Conservation (phyloP, 2,797 vertebrate genomes). For the Xiphorhynchus erythropygius region DNA sequence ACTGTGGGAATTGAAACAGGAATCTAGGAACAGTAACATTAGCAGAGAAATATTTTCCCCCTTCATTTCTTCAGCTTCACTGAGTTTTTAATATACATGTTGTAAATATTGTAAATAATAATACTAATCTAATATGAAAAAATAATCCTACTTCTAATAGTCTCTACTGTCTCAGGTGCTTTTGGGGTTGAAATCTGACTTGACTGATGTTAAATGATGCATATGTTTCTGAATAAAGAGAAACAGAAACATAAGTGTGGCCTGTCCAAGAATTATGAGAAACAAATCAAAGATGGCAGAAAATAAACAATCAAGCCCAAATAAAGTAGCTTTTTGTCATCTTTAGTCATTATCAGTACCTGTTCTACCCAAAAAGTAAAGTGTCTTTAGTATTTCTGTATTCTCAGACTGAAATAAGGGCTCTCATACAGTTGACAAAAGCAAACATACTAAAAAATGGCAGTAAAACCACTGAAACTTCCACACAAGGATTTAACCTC, state of each 20-base stretch:
- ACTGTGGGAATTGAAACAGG: not conserved
- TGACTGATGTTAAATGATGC: not conserved
- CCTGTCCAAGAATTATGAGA: not conserved
- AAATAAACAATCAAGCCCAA: not conserved
- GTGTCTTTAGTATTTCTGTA: not conserved
- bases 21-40: not conserved
- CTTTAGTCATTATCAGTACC: not conserved
- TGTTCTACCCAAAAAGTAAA: not conserved
- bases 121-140: not conserved
- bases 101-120: not conserved
- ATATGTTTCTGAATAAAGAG: not conserved
- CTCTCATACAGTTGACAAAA: not conserved
- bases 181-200: not conserved
- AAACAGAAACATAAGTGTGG: not conserved
- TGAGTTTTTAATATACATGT: not conserved
- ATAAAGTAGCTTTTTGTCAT: not conserved
- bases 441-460: not conserved
- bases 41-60: not conserved
- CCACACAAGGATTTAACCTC: not conserved
- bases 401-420: not conserved
- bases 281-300: not conserved
- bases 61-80: not conserved
- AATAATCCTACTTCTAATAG: not conserved
- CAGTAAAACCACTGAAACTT: not conserved
- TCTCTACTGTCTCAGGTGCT: not conserved